These are phyloP conservation scores for Neosalanx taihuensis DNA, from an alignment of 2,797 vertebrate species.

Conservation along the genomic window DNA sequence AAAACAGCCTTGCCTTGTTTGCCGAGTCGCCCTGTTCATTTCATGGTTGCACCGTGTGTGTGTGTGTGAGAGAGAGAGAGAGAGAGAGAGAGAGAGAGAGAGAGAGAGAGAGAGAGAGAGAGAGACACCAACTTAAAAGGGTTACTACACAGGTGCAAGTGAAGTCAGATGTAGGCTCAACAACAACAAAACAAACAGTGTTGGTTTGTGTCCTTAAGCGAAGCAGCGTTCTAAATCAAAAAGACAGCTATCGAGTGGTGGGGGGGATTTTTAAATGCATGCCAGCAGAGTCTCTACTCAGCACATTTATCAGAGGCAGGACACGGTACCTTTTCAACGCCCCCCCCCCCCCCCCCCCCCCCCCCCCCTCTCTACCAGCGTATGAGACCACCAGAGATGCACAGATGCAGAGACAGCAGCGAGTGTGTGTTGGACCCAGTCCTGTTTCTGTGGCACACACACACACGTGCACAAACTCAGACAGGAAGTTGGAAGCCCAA, in stretches of 20 bases:
- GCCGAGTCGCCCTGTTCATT: constrained; percentile 17
- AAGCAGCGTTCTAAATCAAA: constrained; percentile 25
- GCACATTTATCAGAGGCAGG: constrained; percentile 31
- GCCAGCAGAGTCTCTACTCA: constrained; percentile 20
- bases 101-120: background rate
- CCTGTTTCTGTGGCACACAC: constrained; percentile 70
- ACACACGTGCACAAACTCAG: constrained; percentile 16
- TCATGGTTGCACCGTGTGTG: constrained; percentile 5
- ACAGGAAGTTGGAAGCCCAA: constrained; percentile 16
- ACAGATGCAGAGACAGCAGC: background rate
- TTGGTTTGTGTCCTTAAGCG: constrained; percentile 2
- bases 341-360: too few species aligned
- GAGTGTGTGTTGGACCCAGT: background rate
- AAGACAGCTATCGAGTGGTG: constrained; percentile 26
- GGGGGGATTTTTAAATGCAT: constrained; percentile 26
- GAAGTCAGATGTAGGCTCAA: constrained; percentile 15
- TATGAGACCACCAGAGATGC: background rate
- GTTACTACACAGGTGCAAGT: background rate
- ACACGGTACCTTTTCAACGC: constrained; percentile 57
- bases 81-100: background rate
- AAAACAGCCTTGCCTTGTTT: constrained; percentile 25
- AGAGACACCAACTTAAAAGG: background rate
- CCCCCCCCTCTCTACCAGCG: background rate
- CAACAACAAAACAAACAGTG: constrained; percentile 4
- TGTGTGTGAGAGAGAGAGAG: background rate